Conservation (phyloP, 2,113 vertebrate genomes). For the Macrotus californicus region DNA sequence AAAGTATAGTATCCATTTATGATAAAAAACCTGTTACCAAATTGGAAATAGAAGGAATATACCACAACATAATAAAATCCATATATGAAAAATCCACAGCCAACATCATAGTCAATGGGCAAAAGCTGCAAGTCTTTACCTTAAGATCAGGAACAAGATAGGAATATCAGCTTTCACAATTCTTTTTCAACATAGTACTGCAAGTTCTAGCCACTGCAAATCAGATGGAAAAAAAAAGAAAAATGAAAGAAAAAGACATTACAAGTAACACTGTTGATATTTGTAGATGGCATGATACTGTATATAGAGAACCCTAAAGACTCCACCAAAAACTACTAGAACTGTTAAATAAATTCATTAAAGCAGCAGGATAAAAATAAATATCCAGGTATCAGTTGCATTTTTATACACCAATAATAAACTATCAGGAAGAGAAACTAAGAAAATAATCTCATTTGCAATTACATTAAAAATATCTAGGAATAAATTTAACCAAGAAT, state of each 20-base stretch:
- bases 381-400: too few species aligned
- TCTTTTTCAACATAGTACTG: not conserved
- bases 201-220: not conserved
- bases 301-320: not conserved
- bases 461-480: not conserved
- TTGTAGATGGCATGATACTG: not conserved
- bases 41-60: too few species aligned
- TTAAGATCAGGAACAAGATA: not conserved
- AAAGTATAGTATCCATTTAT: too few species aligned
- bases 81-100: not conserved
- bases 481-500: not conserved
- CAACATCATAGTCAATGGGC: not conserved
- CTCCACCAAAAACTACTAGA: not conserved
- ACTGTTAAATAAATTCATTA: not conserved
- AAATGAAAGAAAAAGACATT: not conserved
- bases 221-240: not conserved
- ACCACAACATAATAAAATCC: too few species aligned
- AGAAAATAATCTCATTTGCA: too few species aligned
- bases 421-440: too few species aligned
- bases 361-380: not conserved
- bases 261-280: not conserved
- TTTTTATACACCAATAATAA: too few species aligned
- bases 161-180: not conserved
- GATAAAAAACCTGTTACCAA: too few species aligned
- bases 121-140: not conserved